phyloP scores from a whole-genome alignment of 2,888 invertebrate species.

The Nomada ferruginata region DNA sequence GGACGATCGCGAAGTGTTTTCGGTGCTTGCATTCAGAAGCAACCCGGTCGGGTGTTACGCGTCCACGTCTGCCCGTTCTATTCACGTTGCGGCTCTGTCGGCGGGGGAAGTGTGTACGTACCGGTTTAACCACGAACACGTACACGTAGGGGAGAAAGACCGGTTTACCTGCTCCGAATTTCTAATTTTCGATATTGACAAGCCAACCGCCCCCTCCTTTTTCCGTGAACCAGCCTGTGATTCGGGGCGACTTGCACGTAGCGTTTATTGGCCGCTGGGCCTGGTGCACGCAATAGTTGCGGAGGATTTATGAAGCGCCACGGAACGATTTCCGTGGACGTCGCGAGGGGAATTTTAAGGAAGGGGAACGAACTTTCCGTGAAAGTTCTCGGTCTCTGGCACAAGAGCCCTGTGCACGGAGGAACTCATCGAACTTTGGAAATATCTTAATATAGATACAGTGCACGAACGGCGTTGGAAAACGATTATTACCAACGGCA shows the following conservation, averaged over 20 bases:
- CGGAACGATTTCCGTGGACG: slow-evolving; percentile 9
- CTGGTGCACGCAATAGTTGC: slow-evolving; percentile 74
- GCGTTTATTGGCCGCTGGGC: slow-evolving; percentile 76
- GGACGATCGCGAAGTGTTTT: slow-evolving; percentile 62
- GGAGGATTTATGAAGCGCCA: slow-evolving; percentile 75
- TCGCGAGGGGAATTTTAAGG: slow-evolving; percentile 28
- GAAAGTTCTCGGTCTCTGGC: not conserved
- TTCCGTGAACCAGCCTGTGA: slow-evolving; percentile 10
- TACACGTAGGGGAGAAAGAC: not conserved
- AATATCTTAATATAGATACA: not conserved
- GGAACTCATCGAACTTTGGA: not conserved
- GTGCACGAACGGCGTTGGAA: not conserved
- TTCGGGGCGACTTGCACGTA: slow-evolving; percentile 59
- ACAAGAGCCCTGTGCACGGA: not conserved
- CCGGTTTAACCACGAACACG: slow-evolving; percentile 30
- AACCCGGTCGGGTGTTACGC: slow-evolving; percentile 43
- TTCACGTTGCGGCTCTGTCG: slow-evolving; percentile 31
- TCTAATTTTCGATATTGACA: slow-evolving; percentile 70
- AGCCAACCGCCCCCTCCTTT: slow-evolving; percentile 14
- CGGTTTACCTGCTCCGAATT: slow-evolving; percentile 61
- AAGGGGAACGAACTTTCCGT: not conserved
- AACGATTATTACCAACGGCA: not conserved
- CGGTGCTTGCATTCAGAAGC: slow-evolving; percentile 57
- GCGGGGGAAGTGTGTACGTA: slow-evolving; percentile 17
- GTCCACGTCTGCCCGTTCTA: slow-evolving; percentile 13